These are phyloP conservation scores for Drosophila rhopaloa DNA, from an alignment of 1,140 invertebrate species.

Conservation along the genomic window DNA sequence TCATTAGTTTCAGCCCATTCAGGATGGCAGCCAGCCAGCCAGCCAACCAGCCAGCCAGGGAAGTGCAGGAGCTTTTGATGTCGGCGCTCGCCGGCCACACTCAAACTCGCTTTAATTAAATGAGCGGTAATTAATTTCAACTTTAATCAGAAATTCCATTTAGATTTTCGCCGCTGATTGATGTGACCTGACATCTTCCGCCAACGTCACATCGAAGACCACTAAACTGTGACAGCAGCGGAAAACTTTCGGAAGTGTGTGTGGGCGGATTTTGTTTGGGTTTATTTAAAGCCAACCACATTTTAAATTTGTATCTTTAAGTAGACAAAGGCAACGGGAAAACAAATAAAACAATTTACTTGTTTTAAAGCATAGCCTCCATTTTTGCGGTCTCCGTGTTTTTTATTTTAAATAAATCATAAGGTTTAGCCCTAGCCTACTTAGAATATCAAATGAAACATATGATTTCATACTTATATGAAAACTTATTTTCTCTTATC, in stretches of 20 bases:
- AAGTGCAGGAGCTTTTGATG: slow-evolving; percentile 62
- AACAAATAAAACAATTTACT: too few relatives aligned
- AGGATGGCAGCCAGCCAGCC: slow-evolving; percentile 49
- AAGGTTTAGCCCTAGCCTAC: too few relatives aligned
- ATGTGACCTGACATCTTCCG: slow-evolving; percentile 75
- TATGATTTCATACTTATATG: too few relatives aligned
- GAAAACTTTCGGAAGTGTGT: slow-evolving; percentile 42
- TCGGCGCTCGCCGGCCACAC: slow-evolving; percentile 52
- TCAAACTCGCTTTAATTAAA: slow-evolving; percentile 82
- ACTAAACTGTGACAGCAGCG: slow-evolving; percentile 36
- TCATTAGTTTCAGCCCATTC: slow-evolving; percentile 79
- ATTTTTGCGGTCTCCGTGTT: too few relatives aligned
- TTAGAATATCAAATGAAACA: too few relatives aligned
- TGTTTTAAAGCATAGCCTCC: too few relatives aligned
- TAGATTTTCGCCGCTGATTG: slow-evolving; percentile 81
- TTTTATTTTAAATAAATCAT: too few relatives aligned
- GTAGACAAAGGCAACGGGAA: background rate
- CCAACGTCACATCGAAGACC: slow-evolving; percentile 55
- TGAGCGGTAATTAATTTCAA: slow-evolving; percentile 83
- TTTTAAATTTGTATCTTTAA: slow-evolving; percentile 3
- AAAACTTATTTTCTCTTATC: too few relatives aligned
- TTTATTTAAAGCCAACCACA: slow-evolving; percentile 7
- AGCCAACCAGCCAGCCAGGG: slow-evolving; percentile 34
- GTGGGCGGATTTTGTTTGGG: slow-evolving; percentile 7
- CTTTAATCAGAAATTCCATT: slow-evolving; percentile 84